Conservation (phyloP, 2,888 invertebrate species). For the Melanotus villosus region DNA sequence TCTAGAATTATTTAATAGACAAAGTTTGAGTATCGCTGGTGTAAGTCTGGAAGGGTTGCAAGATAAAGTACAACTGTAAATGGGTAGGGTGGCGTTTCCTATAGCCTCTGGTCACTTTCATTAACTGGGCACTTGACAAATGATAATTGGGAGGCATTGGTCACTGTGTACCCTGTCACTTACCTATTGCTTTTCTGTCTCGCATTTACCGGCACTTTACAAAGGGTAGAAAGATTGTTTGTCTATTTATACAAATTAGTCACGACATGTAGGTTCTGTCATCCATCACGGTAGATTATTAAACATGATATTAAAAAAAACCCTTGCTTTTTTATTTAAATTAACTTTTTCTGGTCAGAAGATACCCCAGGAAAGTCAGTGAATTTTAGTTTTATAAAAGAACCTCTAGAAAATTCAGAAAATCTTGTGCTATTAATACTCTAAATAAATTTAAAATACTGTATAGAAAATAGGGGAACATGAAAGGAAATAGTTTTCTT, state of each 20-base stretch:
- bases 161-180: slow-evolving; percentile 68
- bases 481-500: too few relatives aligned
- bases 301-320: too few relatives aligned
- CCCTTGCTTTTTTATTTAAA: too few relatives aligned
- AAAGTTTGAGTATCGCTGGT: slow-evolving; percentile 48
- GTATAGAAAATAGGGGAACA: too few relatives aligned
- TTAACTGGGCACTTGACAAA: slow-evolving; percentile 69
- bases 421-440: too few relatives aligned
- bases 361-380: too few relatives aligned
- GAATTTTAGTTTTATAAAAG: too few relatives aligned
- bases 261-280: slow-evolving; percentile 5
- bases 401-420: too few relatives aligned
- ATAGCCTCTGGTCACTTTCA: slow-evolving; percentile 69
- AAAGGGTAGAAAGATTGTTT: slow-evolving; percentile 53
- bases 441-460: too few relatives aligned
- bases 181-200: slow-evolving; percentile 62
- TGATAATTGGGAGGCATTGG: slow-evolving; percentile 69
- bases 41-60: slow-evolving; percentile 65
- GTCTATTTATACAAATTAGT: slow-evolving; percentile 36
- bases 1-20: too few relatives aligned
- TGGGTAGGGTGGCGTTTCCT: slow-evolving; percentile 65
- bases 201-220: slow-evolving; percentile 64
- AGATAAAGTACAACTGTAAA: slow-evolving; percentile 68
- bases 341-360: too few relatives aligned
- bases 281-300: neutral